phyloP scores from a whole-genome alignment of 64 coral and sea anemone genomes.

The Dendrophyllia cribrosa region DNA sequence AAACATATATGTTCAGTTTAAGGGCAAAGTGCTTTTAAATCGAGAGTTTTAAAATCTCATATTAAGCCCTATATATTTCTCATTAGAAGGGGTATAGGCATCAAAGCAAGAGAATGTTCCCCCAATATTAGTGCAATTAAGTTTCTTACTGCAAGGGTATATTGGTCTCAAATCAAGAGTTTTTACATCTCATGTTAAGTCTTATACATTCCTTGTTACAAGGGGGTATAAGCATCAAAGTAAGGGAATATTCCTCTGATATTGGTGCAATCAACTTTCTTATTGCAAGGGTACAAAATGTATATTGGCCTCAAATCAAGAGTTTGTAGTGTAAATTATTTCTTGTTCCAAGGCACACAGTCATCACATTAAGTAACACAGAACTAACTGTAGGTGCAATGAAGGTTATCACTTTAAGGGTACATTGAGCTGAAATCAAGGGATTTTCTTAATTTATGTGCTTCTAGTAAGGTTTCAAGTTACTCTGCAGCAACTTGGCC shows the following conservation, averaged over 20 bases:
- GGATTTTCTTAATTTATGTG: conserved; percentile 23
- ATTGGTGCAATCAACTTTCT: background rate
- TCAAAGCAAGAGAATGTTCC: too few species aligned
- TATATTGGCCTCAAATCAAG: conserved; percentile 1
- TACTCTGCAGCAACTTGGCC: background rate
- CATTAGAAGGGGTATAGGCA: too few species aligned
- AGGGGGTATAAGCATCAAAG: background rate
- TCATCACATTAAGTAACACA: background rate
- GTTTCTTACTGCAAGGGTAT: too few species aligned
- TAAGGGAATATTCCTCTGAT: background rate
- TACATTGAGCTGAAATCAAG: conserved; percentile 20
- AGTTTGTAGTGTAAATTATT: background rate
- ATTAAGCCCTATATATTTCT: too few species aligned
- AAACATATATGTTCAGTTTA: background rate
- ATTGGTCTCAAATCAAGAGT: background rate
- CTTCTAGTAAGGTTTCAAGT: conserved; percentile 4
- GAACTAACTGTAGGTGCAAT: background rate
- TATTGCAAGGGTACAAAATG: background rate
- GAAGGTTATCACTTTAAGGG: background rate
- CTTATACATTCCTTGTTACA: background rate
- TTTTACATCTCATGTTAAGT: background rate
- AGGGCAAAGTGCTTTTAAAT: background rate
- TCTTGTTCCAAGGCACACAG: background rate
- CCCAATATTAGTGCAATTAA: too few species aligned
- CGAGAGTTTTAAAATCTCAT: too few species aligned